Percentiles rank a stretch among this genome's conserved stretches.
These are phyloP conservation scores for Norana najaformis DNA, from an alignment of 2,888 invertebrate genomes.

Conservation along the genomic window DNA sequence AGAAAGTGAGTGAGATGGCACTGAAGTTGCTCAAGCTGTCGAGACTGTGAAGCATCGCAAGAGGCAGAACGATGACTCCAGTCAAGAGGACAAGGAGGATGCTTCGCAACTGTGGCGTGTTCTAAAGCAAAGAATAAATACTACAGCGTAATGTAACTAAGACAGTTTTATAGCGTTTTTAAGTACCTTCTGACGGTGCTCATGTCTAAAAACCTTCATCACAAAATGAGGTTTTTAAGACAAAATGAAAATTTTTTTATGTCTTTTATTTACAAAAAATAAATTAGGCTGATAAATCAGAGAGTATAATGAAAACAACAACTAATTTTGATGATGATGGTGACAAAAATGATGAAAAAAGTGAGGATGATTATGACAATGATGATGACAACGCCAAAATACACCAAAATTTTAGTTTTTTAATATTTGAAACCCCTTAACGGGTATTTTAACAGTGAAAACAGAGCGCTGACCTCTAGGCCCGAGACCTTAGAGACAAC, in stretches of 20 bases:
- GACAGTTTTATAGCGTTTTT: background rate
- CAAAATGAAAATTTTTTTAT: too few relatives aligned
- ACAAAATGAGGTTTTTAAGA: too few relatives aligned
- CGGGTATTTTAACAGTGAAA: background rate
- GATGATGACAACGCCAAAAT: background rate
- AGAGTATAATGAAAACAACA: background rate
- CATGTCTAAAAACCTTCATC: too few relatives aligned
- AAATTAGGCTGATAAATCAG: too few relatives aligned
- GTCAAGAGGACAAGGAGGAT: constrained; percentile 60
- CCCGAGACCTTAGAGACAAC: constrained; percentile 80
- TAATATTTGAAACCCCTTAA: background rate
- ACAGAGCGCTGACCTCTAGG: constrained; percentile 66
- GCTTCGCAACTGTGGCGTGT: constrained; percentile 52
- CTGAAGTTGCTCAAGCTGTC: constrained; percentile 85
- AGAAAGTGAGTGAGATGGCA: constrained; percentile 87
- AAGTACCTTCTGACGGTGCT: background rate
- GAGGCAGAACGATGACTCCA: constrained; percentile 77
- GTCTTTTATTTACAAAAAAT: too few relatives aligned
- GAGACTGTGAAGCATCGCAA: constrained; percentile 84
- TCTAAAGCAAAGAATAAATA: constrained; percentile 49
- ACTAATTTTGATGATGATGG: background rate
- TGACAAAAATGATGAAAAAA: background rate
- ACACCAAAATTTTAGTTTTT: background rate
- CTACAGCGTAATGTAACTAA: background rate
- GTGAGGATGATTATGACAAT: background rate